phyloP scores from a whole-genome alignment of 2,113 vertebrate genomes.

The Pomatorhinus ruficollis region DNA sequence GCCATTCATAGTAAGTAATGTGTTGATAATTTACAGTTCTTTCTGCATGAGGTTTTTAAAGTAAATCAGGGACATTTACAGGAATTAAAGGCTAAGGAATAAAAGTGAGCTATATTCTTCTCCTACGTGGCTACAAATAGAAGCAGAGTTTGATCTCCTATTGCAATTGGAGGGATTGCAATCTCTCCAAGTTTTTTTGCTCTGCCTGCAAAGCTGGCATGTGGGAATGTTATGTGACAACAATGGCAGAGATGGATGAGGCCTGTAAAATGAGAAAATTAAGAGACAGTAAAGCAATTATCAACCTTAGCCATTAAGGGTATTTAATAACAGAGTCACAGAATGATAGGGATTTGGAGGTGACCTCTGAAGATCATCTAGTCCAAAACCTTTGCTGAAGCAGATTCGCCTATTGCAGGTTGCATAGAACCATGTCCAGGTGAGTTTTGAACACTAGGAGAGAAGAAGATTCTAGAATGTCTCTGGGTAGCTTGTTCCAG shows the following conservation, averaged over 20 bases:
- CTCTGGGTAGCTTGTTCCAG: not conserved
- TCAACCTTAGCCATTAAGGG: not conserved
- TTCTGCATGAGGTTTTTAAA: not conserved
- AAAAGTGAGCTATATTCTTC: not conserved
- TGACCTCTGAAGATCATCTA: not conserved
- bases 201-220: not conserved
- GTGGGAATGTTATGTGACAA: not conserved
- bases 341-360: not conserved
- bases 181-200: not conserved
- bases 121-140: not conserved
- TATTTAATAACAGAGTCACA: not conserved
- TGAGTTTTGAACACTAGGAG: not conserved
- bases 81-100: not conserved
- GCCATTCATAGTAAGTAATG: not conserved
- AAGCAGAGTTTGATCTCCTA: not conserved
- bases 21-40: not conserved
- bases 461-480: not conserved
- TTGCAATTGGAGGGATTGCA: not conserved
- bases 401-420: not conserved
- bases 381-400: not conserved
- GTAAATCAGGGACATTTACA: not conserved
- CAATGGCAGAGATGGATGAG: not conserved
- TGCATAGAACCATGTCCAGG: not conserved
- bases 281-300: not conserved
- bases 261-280: not conserved